These are phyloP conservation scores for Parapsyche elsis DNA, from an alignment of 1,140 invertebrate genomes.

Conservation along the genomic window DNA sequence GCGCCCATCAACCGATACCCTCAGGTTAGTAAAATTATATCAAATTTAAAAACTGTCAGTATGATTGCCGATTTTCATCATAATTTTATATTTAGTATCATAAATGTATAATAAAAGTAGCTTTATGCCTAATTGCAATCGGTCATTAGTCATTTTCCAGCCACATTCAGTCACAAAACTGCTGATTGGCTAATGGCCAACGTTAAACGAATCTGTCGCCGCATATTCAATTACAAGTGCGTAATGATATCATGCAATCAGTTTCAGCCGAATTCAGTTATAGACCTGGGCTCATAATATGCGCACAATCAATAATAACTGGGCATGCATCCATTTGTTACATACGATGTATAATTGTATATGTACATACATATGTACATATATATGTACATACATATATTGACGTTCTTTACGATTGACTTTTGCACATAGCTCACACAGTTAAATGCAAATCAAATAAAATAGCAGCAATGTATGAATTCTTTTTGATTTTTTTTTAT, in stretches of 20 bases:
- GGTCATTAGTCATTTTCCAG: conserved; percentile 47
- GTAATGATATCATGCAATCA: conserved; percentile 46
- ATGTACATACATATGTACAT: no score
- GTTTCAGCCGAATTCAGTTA: conserved; percentile 29
- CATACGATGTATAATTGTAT: no score
- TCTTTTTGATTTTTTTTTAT: conserved; percentile 57
- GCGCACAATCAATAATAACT: neutral
- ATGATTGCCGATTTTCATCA: no score
- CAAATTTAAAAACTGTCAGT: no score
- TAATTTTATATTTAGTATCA: no score
- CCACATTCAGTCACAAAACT: conserved; percentile 37
- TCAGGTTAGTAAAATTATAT: conserved; percentile 73
- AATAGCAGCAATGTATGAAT: no score
- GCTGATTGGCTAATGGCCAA: conserved; percentile 42
- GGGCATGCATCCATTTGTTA: no score
- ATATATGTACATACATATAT: no score
- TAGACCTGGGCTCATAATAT: conserved; percentile 5
- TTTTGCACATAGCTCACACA: no score
- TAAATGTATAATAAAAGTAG: neutral
- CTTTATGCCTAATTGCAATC: conserved; percentile 16
- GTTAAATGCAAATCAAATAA: no score
- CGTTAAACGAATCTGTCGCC: conserved; percentile 42
- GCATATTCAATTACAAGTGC: conserved; percentile 44
- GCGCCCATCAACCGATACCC: conserved; percentile 95
- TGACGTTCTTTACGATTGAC: no score